Evolutionary conservation across 2,888 invertebrate genomes (phyloP).

Genomic region (Mongoloraphidia duomilia): DNA sequence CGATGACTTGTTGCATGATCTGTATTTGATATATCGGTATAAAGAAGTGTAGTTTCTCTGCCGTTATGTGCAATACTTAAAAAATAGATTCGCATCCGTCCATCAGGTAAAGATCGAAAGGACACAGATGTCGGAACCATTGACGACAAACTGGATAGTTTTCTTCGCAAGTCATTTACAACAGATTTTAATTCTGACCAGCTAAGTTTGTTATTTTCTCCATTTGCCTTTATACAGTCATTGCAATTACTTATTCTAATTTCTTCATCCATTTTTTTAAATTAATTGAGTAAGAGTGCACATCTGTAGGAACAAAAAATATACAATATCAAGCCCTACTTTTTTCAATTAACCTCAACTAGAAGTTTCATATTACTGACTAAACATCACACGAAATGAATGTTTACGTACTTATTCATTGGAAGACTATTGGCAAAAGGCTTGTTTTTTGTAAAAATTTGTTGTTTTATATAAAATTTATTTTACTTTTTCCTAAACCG

Average conservation of each 20-base stretch:
- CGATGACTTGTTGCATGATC: constrained; percentile 38
- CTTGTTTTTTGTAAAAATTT: too few species aligned
- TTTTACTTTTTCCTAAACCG: too few species aligned
- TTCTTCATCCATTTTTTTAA: constrained; percentile 2
- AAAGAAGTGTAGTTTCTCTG: constrained; percentile 80
- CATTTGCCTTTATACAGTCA: neutral
- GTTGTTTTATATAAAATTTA: too few species aligned
- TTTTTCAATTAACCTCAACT: constrained; percentile 1
- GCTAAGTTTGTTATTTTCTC: constrained; percentile 27
- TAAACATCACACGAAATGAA: too few species aligned
- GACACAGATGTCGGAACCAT: constrained; percentile 73
- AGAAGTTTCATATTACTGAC: neutral
- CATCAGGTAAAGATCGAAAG: constrained; percentile 64
- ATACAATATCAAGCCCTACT: constrained; percentile 2
- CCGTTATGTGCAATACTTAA: constrained; percentile 75
- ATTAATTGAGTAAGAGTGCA: neutral
- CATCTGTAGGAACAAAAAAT: neutral
- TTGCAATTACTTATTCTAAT: neutral
- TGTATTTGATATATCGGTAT: constrained; percentile 64
- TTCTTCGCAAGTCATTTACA: constrained; percentile 66
- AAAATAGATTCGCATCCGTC: constrained; percentile 76
- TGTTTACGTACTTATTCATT: too few species aligned
- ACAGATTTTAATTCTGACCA: constrained; percentile 72
- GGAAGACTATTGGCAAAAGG: too few species aligned
- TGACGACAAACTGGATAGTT: constrained; percentile 61